Evolutionary conservation across 92 coral and sea anemone genomes (phyloP).

Genomic region (Palythoa heliodiscus): DNA sequence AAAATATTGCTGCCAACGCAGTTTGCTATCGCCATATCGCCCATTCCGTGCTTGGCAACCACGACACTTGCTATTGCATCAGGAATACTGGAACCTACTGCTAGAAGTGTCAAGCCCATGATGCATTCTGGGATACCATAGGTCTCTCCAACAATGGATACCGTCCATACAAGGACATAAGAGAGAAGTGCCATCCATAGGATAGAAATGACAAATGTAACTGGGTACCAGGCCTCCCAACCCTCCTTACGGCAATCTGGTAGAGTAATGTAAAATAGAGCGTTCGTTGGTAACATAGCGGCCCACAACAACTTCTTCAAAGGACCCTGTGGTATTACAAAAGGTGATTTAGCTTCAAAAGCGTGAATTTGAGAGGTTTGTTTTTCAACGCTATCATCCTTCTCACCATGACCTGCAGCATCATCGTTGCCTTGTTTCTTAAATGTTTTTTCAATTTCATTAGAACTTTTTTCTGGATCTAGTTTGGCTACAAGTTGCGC

Average conservation of each 20-base stretch:
- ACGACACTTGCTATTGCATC: conserved; percentile 97
- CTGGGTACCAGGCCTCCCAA: conserved; percentile 96
- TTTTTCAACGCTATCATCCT: conserved; percentile 9
- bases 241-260: conserved; percentile 89
- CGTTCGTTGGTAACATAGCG: conserved; percentile 80
- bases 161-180: conserved; percentile 94
- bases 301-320: conserved; percentile 72
- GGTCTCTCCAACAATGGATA: conserved; percentile 97
- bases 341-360: conserved; percentile 79
- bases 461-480: conserved; percentile 10
- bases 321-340: conserved; percentile 68
- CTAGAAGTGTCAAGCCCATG: conserved; percentile 97
- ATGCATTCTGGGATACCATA: conserved; percentile 97
- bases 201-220: conserved; percentile 86
- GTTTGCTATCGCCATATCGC: conserved; percentile 99
- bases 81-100: conserved; percentile 99
- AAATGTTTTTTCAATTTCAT: neutral
- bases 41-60: conserved; percentile 97
- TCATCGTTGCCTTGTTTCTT: neutral
- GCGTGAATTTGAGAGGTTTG: conserved; percentile 60
- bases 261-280: conserved; percentile 78
- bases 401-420: neutral
- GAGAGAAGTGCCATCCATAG: conserved; percentile 97
- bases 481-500: neutral
- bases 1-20: conserved; percentile 97